These are phyloP conservation scores for Virgularia gustaviana DNA, from an alignment of 92 coral and sea anemone species.

Conservation along the genomic window DNA sequence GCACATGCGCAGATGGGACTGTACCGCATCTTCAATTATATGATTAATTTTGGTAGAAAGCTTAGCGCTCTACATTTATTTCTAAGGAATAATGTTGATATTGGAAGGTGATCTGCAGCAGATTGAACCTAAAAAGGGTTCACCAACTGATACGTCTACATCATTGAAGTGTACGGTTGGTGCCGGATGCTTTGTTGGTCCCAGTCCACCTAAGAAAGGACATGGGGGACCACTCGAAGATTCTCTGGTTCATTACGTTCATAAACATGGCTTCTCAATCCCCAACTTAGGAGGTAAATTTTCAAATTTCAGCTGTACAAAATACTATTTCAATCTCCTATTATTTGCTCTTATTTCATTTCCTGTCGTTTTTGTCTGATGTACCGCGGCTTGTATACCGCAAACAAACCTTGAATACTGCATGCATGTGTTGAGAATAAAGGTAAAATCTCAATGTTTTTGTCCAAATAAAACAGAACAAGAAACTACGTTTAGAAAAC, in stretches of 20 bases:
- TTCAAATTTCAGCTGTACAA: background rate
- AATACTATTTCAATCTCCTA: no score
- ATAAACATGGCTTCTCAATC: constrained; percentile 52
- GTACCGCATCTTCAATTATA: background rate
- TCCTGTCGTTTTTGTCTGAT: no score
- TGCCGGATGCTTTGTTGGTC: constrained; percentile 65
- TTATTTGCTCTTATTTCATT: no score
- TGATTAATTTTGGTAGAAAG: background rate
- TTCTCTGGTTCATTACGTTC: constrained; percentile 55
- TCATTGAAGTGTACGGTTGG: no score
- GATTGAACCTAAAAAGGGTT: constrained; percentile 28
- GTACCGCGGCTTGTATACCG: no score
- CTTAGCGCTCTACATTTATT: background rate
- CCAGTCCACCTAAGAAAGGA: constrained; percentile 37
- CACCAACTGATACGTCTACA: constrained; percentile 40
- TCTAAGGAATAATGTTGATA: constrained; percentile 32
- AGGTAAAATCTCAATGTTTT: no score
- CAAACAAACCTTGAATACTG: no score
- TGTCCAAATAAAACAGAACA: no score
- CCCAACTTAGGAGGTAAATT: constrained; percentile 56
- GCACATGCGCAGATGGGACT: no score
- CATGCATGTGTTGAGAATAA: no score
- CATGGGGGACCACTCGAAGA: constrained; percentile 25
- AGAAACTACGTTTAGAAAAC: no score
- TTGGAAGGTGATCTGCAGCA: constrained; percentile 59